These are phyloP conservation scores for Amblyornis subalaris DNA, from an alignment of 2,113 vertebrate genomes.

Conservation along the genomic window DNA sequence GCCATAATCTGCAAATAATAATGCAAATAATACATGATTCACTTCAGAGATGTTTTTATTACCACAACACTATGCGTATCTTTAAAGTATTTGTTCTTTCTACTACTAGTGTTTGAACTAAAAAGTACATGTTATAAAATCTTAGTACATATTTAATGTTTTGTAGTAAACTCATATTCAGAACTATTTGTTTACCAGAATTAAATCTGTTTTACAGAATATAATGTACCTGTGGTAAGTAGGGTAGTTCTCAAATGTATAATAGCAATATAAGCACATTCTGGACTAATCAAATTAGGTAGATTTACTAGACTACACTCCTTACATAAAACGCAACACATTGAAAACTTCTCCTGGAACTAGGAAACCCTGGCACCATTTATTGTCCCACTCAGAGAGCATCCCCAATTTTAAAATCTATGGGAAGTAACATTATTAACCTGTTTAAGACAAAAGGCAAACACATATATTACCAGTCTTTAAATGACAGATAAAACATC, in stretches of 20 bases:
- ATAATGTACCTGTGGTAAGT: neutral
- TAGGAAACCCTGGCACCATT: neutral
- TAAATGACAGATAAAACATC: neutral
- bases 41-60: neutral
- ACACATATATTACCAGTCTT: neutral
- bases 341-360: neutral
- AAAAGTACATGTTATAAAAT: neutral
- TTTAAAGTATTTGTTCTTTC: neutral
- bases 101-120: neutral
- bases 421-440: neutral
- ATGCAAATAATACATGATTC: neutral
- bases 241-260: neutral
- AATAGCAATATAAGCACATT: neutral
- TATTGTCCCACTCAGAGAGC: neutral
- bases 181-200: neutral
- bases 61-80: neutral
- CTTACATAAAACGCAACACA: neutral
- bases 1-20: neutral
- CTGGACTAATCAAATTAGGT: neutral
- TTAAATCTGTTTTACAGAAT: neutral
- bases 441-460: neutral
- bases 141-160: neutral
- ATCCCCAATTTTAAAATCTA: neutral
- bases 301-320: neutral
- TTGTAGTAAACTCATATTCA: neutral